Evolutionary conservation across 2,797 vertebrate genomes (phyloP).

Genomic region (Lagorchestes hirsutus): DNA sequence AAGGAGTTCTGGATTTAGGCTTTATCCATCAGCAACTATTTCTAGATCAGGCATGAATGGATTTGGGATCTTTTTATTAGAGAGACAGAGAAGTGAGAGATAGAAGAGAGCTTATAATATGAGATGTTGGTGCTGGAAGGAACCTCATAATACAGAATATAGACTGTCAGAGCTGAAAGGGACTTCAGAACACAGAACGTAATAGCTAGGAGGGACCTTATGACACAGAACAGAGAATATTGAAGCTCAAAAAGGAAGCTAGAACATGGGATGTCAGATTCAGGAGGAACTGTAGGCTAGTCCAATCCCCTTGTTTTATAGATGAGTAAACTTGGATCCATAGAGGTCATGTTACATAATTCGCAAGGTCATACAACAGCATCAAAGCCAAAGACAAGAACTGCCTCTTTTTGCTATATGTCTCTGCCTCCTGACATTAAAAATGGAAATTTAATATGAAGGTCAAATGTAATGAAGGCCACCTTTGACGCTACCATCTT

Average conservation of each 20-base stretch:
- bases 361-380: background rate
- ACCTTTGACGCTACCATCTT: background rate
- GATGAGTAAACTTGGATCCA: background rate
- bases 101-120: background rate
- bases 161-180: background rate
- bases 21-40: background rate
- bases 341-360: background rate
- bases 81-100: background rate
- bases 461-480: slow-evolving; percentile 52
- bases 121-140: background rate
- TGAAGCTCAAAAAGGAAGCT: background rate
- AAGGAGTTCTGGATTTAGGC: slow-evolving; percentile 13
- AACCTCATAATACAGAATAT: background rate
- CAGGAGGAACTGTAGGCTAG: background rate
- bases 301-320: background rate
- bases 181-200: background rate
- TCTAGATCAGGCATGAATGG: background rate
- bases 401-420: background rate
- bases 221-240: background rate
- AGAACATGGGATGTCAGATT: background rate
- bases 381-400: background rate
- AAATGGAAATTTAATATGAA: slow-evolving; percentile 58
- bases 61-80: background rate
- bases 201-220: background rate
- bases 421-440: slow-evolving; percentile 39